phyloP scores from a whole-genome alignment of 2,797 vertebrate species.

The Cirrhinus molitorella region DNA sequence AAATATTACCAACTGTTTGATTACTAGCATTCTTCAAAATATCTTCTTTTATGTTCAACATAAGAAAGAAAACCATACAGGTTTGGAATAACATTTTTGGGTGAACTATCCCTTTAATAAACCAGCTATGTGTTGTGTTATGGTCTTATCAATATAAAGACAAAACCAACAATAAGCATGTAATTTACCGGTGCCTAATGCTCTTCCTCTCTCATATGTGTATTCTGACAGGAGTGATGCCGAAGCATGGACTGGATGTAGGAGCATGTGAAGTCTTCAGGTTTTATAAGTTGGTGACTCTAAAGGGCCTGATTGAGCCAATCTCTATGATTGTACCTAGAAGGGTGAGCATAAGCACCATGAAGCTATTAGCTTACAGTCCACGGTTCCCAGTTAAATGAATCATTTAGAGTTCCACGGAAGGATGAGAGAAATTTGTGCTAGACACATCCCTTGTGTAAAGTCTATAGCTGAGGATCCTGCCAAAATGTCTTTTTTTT shows the following conservation, averaged over 20 bases:
- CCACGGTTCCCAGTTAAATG: neutral
- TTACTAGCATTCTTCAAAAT: no score
- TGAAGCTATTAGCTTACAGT: neutral
- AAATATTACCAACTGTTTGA: no score
- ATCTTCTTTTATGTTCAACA: no score
- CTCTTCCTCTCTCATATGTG: constrained; percentile 2
- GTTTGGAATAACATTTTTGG: no score
- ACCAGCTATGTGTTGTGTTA: neutral
- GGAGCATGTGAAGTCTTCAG: constrained; percentile 93
- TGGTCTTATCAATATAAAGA: neutral
- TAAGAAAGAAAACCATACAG: no score
- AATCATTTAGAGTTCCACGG: neutral
- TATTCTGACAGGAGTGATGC: constrained; percentile 90
- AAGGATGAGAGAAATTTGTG: constrained; percentile 3
- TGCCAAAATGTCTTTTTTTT: neutral
- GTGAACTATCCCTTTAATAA: no score
- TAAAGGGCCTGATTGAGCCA: constrained; percentile 95
- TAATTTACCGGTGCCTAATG: neutral
- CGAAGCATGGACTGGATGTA: constrained; percentile 95
- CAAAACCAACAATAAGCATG: neutral
- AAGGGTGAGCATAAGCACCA: constrained; percentile 83
- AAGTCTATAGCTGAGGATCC: neutral
- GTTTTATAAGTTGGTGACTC: constrained; percentile 97
- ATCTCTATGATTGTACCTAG: constrained; percentile 99
- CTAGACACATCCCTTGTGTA: neutral